Percentiles rank a stretch among this genome's conserved stretches.
Evolutionary conservation across 2,797 vertebrate species (phyloP).

Genomic region (Parotocinclus haroldoi): DNA sequence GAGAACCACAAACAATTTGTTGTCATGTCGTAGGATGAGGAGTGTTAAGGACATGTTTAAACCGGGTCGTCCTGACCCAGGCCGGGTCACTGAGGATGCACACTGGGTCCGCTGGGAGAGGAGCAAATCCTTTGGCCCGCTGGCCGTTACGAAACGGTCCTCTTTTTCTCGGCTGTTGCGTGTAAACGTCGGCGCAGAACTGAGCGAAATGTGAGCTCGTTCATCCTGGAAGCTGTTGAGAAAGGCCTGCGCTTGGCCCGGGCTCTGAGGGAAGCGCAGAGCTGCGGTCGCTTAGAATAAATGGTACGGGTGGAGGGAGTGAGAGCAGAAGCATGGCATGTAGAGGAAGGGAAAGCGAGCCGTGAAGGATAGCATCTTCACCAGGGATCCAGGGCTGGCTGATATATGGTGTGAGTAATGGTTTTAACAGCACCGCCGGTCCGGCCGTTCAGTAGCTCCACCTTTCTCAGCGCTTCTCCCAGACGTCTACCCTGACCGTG

Average conservation of each 20-base stretch:
- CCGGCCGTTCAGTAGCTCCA: slow-evolving; percentile 23
- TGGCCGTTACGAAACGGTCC: too few species aligned
- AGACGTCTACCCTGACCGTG: slow-evolving; percentile 31
- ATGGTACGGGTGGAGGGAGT: not conserved
- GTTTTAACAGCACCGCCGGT: slow-evolving; percentile 15
- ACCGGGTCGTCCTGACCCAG: too few species aligned
- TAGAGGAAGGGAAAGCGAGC: not conserved
- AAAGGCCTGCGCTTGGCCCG: slow-evolving; percentile 10
- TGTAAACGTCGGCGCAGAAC: too few species aligned
- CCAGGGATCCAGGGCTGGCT: not conserved
- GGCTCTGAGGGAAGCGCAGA: not conserved
- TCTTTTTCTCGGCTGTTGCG: too few species aligned
- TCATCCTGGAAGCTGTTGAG: slow-evolving; percentile 4
- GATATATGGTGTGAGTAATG: slow-evolving; percentile 33
- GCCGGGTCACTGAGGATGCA: too few species aligned
- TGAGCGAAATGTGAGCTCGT: slow-evolving; percentile 5
- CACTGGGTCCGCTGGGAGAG: too few species aligned
- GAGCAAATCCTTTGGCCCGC: too few species aligned
- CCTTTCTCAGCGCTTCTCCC: slow-evolving; percentile 13
- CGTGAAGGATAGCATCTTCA: slow-evolving; percentile 5
- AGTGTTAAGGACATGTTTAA: too few species aligned
- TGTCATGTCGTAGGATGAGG: too few species aligned
- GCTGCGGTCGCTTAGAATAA: slow-evolving; percentile 14
- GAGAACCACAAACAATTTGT: too few species aligned
- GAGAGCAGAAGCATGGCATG: not conserved